Percentiles rank a stretch among this genome's conserved stretches.
phyloP scores from a whole-genome alignment of 2,113 vertebrate species.

The Alectura lathami region DNA sequence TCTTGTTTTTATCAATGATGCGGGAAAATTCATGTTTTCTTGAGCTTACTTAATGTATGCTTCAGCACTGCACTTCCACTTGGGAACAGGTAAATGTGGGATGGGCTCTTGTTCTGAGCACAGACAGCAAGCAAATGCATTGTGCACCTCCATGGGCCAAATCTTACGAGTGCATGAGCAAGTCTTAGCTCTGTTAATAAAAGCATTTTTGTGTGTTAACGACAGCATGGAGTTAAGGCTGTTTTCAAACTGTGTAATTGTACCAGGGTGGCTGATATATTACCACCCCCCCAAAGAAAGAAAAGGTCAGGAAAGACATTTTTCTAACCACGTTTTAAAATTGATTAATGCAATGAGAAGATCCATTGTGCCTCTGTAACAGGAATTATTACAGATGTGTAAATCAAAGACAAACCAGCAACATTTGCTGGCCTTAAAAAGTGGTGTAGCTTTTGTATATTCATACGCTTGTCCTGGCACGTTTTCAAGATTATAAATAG shows the following conservation, averaged over 20 bases:
- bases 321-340: neutral
- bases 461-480: constrained; percentile 45
- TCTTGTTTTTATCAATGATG: neutral
- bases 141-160: rapidly evolving
- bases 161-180: neutral
- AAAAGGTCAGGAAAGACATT: constrained; percentile 22
- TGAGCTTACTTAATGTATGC: neutral
- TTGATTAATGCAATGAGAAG: neutral
- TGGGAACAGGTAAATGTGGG: neutral
- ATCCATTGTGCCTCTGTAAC: neutral
- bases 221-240: neutral
- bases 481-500: constrained; percentile 63
- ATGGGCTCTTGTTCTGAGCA: neutral
- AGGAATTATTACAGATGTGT: neutral
- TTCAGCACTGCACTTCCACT: neutral
- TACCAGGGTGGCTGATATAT: constrained; percentile 12
- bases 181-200: neutral
- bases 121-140: neutral
- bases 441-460: constrained; percentile 40
- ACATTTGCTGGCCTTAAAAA: constrained; percentile 54
- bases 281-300: neutral
- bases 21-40: neutral
- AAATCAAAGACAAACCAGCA: constrained; percentile 54
- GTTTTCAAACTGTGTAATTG: constrained; percentile 22
- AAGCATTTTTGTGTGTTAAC: neutral